Evolutionary conservation across 2,113 vertebrate genomes (phyloP).

Genomic region (Nothocercus julius): DNA sequence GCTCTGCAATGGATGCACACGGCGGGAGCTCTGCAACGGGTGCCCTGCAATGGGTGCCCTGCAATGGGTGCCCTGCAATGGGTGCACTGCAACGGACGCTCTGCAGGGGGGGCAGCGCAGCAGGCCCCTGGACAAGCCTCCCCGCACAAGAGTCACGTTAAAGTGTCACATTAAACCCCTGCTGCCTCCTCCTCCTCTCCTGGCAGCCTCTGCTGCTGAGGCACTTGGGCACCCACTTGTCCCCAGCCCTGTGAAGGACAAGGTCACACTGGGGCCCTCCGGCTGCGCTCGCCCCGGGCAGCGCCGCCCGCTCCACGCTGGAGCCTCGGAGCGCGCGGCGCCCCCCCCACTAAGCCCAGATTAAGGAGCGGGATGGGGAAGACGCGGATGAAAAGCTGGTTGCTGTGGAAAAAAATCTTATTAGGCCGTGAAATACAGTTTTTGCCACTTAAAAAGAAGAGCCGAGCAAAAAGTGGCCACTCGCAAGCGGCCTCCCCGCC

Average conservation of each 20-base stretch:
- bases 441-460: background rate
- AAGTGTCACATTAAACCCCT: background rate
- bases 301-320: too few species aligned
- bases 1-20: background rate
- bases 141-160: too few species aligned
- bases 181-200: background rate
- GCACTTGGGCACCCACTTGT: background rate
- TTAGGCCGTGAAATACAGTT: background rate
- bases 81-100: background rate
- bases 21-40: background rate
- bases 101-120: too few species aligned
- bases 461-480: background rate
- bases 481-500: background rate
- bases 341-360: background rate
- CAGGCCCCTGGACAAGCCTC: background rate
- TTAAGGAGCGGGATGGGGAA: background rate
- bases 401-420: background rate
- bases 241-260: background rate
- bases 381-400: background rate
- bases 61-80: background rate
- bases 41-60: too few species aligned
- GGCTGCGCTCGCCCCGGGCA: background rate
- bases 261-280: too few species aligned
- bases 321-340: too few species aligned
- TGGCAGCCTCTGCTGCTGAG: background rate